Conservation (phyloP, 2,113 vertebrate genomes). For the Sinocyclocheilus maitianheensis region DNA sequence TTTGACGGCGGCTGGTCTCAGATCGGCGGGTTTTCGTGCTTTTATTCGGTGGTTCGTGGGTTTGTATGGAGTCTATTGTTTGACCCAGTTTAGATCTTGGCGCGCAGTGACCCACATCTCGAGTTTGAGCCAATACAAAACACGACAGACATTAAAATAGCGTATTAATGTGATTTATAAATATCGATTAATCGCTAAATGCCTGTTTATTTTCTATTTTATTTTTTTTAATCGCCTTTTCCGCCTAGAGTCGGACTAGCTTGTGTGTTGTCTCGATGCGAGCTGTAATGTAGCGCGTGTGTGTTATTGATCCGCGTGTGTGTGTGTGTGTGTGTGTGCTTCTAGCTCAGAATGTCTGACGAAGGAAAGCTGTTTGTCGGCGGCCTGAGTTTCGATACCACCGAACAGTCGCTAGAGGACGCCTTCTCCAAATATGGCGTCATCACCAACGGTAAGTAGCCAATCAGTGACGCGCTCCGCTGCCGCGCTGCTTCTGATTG, state of each 20-base stretch:
- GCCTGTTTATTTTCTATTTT: neutral
- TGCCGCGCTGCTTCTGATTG: neutral
- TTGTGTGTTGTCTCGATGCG: no score
- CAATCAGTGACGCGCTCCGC: neutral
- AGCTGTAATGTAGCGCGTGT: neutral
- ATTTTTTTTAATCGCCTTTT: neutral
- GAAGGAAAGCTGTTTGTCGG: conserved; percentile 96
- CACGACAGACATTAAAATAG: accelerated
- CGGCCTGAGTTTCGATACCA: conserved; percentile 94
- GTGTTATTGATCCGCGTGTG: neutral
- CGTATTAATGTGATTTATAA: accelerated
- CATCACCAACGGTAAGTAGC: conserved; percentile 85
- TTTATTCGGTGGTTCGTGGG: neutral
- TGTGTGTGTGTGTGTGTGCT: neutral
- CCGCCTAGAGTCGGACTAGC: neutral
- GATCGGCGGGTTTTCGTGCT: neutral
- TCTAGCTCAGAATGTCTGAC: conserved; percentile 83
- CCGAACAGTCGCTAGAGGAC: conserved; percentile 87
- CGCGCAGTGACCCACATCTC: neutral
- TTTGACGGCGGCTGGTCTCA: accelerated
- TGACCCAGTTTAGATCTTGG: conserved; percentile 3
- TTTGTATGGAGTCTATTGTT: conserved; percentile 4
- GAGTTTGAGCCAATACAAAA: no score
- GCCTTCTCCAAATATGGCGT: conserved; percentile 94
- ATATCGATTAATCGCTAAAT: neutral